A percentile compares a stretch with the other conserved stretches of the same genome.
Evolutionary conservation across 64 coral and sea anemone species (phyloP).

Genomic region (Porites lutea): DNA sequence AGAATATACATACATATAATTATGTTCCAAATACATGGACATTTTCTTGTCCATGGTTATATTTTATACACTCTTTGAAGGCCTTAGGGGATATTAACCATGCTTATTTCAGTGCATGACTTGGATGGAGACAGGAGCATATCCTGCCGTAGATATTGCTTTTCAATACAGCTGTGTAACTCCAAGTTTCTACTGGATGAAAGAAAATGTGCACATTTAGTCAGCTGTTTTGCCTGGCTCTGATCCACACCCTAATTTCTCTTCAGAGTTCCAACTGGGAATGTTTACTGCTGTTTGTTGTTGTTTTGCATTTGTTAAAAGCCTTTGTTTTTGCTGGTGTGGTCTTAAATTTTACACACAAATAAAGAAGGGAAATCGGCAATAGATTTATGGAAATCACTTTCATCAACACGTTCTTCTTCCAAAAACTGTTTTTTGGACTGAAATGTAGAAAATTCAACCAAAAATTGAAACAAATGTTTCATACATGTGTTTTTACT

Average conservation of each 20-base stretch:
- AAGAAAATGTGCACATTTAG: not conserved
- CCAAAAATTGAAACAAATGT: too few relatives aligned
- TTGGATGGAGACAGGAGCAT: not conserved
- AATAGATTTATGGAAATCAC: not conserved
- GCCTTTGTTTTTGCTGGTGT: not conserved
- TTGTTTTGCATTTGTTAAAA: not conserved
- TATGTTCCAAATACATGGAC: not conserved
- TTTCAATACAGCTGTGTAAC: not conserved
- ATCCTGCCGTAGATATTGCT: not conserved
- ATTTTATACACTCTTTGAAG: not conserved
- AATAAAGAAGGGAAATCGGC: not conserved
- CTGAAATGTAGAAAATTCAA: not conserved
- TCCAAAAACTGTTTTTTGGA: not conserved
- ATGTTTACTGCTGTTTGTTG: not conserved
- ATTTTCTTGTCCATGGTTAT: not conserved
- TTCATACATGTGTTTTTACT: too few relatives aligned
- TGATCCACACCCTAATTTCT: slow-evolving; percentile 10
- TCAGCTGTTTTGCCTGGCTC: slow-evolving; percentile 11
- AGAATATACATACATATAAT: not conserved
- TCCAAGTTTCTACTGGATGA: not conserved
- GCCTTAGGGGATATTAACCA: not conserved
- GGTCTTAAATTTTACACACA: not conserved
- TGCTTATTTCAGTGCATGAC: not conserved
- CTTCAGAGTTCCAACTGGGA: not conserved
- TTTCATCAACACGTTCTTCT: not conserved